Evolutionary conservation across 2,113 vertebrate species (phyloP), one percentile per base, ranked within the genome.

Genomic region (Hucho hucho): DNA sequence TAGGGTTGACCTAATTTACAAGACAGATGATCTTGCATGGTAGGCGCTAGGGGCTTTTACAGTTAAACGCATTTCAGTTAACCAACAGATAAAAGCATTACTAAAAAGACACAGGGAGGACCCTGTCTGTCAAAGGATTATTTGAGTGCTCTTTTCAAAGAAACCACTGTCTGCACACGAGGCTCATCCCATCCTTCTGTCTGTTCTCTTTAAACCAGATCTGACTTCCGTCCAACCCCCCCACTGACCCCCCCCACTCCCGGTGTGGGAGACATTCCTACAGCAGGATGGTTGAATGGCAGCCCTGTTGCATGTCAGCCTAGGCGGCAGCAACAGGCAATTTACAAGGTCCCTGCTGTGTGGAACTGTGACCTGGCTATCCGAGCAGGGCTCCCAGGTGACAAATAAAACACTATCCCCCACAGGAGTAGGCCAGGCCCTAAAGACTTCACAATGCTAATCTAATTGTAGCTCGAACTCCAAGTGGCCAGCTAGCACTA

Each of bases 331-430:
- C 75, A 84, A 79, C 74, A 77, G 81, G 80, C 88, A 76, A 82
- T 94, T 96, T 95, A 93, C 91, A 93, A 93, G 93, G 83, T 67
- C 87, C 91, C 93, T 3, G 77, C 88, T 89, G 92, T 84, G 94
- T 84, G 75, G 90, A 81, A 88, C 92, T 88, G 86, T 93, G 95
- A 95, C 92, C 89, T 86, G 78, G 83, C 88, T 87, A 93, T 93
- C 89, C 81, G 90, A 94, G 87, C 91, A 37, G 18, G 3, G 77
- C 78, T 93, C 94, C 89, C 95, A 95, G 94, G 92, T 96, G 93
- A 94, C 91, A 91, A 91, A 91, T 90, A 93, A 93, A 94, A 90
- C 85, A 88, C 77, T 89, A 69, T 78, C 75, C 81, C 87, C 84
- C 86, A 86, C 83, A 85, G 80, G 81, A 80, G 67, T 18, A 7